Evolutionary conservation across 2,797 vertebrate species (phyloP), one percentile per base, ranked within the genome.

Genomic region (Helarctos malayanus): DNA sequence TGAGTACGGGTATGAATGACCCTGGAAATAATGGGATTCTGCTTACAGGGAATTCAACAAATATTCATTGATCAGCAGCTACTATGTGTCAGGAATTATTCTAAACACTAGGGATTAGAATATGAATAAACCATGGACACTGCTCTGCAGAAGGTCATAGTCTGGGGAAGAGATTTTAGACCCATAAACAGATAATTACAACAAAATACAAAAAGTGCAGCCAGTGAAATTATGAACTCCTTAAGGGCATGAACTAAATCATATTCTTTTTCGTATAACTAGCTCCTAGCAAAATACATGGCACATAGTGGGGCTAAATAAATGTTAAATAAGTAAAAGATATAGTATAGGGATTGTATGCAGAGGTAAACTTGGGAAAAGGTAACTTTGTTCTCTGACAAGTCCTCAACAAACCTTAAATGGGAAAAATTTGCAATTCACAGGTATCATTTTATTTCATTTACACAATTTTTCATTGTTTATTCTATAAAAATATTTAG

Each of bases 381-480:
- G 14, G 29, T 32, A 54, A 15, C 59, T 88, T 47, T 65, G 10
- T 35, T 57, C 63, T 93, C 13, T 75, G 21, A 21, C 41, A 47
- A 61, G 32, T 38, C 56, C 88, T 80, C 35, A 52, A 52, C 23
- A 57, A 56, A 75, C 54, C 2, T 61, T 32, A 81, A 16, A 38
- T 25, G 7, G 1, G 32, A 49, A 94, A 92, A 54, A 32, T 45
- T 76, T 71, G 11, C 59, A 83, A 4, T 54, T 83, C 59, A 76
- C 4, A 45, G 15, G 13, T 78, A 27, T 54, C 38, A 63, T 89
- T 95, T 79, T 29, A 27, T 13, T 84, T 23, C 23, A 45, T 73
- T 81, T 82, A 68, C 57, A 71, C 5, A 12, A 56, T 27, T 90
- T 83, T 94, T 97, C 52, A 96, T 49, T 49, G 8, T 85, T 94